Evolutionary conservation across 2,888 invertebrate species (phyloP).

Genomic region (Zelleria hepariella): DNA sequence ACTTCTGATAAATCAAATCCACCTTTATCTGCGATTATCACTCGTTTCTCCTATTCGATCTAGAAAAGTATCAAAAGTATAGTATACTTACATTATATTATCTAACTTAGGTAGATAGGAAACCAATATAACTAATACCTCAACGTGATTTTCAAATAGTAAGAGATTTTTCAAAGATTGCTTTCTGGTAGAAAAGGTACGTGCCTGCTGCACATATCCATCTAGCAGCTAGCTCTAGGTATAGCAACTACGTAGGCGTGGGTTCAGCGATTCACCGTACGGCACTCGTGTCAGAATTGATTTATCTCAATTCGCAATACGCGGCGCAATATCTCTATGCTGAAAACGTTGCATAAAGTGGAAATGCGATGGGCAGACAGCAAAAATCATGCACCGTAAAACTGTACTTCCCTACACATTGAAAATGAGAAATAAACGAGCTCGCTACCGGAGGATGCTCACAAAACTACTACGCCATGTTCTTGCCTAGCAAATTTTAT

Average conservation of each 20-base stretch:
- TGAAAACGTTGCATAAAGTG: slow-evolving; percentile 1
- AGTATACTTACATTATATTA: too few relatives aligned
- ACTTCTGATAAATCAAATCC: too few relatives aligned
- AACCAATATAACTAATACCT: too few relatives aligned
- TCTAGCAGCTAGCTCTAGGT: neutral
- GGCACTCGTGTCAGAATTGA: slow-evolving; percentile 1
- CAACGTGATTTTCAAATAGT: too few relatives aligned
- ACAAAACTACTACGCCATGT: too few relatives aligned
- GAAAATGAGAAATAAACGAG: neutral
- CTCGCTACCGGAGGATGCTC: neutral
- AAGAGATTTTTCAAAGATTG: too few relatives aligned
- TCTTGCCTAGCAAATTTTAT: neutral
- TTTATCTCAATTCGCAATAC: slow-evolving; percentile 3
- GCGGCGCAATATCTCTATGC: neutral
- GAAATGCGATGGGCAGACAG: slow-evolving; percentile 20
- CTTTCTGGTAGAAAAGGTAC: too few relatives aligned
- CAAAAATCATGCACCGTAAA: slow-evolving; percentile 39
- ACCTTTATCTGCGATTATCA: too few relatives aligned
- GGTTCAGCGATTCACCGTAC: neutral
- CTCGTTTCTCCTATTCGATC: too few relatives aligned
- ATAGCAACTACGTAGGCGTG: neutral
- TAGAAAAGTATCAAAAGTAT: too few relatives aligned
- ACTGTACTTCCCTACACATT: slow-evolving; percentile 24
- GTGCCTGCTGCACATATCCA: too few relatives aligned
- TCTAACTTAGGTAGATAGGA: too few relatives aligned